Conservation (phyloP, 2,113 vertebrate genomes). For the Nipponia nippon region DNA sequence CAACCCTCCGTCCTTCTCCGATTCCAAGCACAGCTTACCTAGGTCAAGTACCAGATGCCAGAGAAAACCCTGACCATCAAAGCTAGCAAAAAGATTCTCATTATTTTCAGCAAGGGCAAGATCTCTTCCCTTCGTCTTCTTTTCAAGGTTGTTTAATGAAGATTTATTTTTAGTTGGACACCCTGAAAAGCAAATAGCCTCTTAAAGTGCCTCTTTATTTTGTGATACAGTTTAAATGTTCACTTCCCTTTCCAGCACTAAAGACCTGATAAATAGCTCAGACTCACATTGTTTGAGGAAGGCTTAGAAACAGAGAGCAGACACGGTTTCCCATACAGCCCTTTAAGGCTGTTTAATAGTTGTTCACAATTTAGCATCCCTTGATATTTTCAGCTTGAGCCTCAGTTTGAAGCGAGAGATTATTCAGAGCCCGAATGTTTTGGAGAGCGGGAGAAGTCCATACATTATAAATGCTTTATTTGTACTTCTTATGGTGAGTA, state of each 20-base stretch:
- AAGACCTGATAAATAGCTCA: constrained; percentile 17
- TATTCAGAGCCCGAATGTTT: not conserved
- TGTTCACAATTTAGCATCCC: not conserved
- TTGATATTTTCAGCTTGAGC: constrained; percentile 20
- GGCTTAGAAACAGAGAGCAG: not conserved
- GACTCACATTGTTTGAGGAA: not conserved
- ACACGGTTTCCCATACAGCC: not conserved
- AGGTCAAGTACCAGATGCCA: not conserved
- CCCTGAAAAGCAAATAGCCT: constrained; percentile 6
- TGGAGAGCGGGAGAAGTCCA: not conserved
- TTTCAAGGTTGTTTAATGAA: constrained; percentile 6
- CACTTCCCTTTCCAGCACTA: not conserved
- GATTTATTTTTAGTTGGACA: constrained; percentile 22
- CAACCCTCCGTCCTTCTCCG: not conserved
- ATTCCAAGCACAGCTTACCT: not conserved
- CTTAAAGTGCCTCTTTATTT: constrained; percentile 14
- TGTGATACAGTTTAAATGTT: constrained; percentile 6
- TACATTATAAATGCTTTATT: not conserved
- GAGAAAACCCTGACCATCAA: not conserved
- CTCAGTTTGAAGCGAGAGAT: constrained; percentile 8
- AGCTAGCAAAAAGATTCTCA: not conserved
- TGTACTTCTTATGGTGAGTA: not conserved
- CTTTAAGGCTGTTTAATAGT: constrained; percentile 12
- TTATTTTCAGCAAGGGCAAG: not conserved
- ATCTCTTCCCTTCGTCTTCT: not conserved